Base-by-base conservation (phyloP, 1,140 invertebrate species). In the Archegozetes longisetosus region DNA sequence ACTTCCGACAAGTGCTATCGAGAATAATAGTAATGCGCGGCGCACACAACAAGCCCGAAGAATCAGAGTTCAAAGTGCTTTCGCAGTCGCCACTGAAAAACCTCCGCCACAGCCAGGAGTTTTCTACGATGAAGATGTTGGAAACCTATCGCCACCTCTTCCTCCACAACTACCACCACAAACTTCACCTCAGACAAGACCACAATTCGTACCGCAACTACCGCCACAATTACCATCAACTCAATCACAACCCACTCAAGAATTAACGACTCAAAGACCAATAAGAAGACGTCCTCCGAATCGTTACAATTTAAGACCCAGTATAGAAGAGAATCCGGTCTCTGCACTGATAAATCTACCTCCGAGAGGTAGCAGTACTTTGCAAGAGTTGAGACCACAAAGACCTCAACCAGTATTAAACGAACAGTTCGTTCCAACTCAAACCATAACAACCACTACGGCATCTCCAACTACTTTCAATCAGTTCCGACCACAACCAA, bases 101-200 rank as follows among this genome's bases (percentile, higher is more conserved):
- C 32, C 32, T 9, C 32, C 6, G 26, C 32, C 32, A 40, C 32
- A 40, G 26, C 12, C 58, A 3, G 58, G 58, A 17, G 58, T 60
- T 20, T n/a, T 56, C 17, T 60, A 60, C 46, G 58, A 60, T 17
- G 58, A 60, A 29, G 58, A 60, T 26, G 20, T 60, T 46, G 12
- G 26, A 4, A 13, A 32, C 23, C 17, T 14, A 2, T 2, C 54
- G 17, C 17, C 14, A 59, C 51, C 58, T 4, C 6, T 4, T 12
- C 6, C n/a, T 6, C 4, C 23, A 28, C 23, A 53, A 2, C 58
- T 49, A 22, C 48, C 12, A 26, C 55, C 49, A 26, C 48, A 47
- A 20, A 20, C 49, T 17, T 47, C 57, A 40, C 46, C 46, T 51
- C 6, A 6, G 6, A 4, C 20, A 51, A 51, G 20, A 51, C 22